Base-by-base conservation (phyloP, 2,113 vertebrate genomes). In the Leptobrachium leishanense region DNA sequence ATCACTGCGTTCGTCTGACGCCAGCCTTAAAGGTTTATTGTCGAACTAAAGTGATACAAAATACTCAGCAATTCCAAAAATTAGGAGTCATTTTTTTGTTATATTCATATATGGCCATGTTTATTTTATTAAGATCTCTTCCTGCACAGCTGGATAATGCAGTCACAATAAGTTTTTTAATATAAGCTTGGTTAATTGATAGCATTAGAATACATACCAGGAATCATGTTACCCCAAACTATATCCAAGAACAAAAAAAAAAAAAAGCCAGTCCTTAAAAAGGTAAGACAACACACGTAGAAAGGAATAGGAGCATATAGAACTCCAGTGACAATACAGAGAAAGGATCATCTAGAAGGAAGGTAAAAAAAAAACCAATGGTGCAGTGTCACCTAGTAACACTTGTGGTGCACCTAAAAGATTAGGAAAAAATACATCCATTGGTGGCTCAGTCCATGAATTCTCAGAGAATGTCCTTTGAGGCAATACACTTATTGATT, bases 401-500 rank as follows among this genome's bases (percentile, higher is more conserved):
- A 53, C 9, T 2, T 54, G 46, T 73, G 50, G 39, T 67, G 11
- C 71, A 59, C 53, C 20, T 15, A 41, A 57, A 59, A 11, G 42
- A 79, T 55, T 65, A 31, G 41, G 31, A 70, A 50, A 44, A 70
- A 50, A 71, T 59, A 15, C 12, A 62, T 53, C 46, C 4, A 68
- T 74, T 44, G 64, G 69, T 54, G 65, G 59, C 64, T 57, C 69
- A 69, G 43, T 73, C 40, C 63, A 55, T 71, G 43, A 71, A 2
- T 68, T 67, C 75, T 9, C 75, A 83, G 82, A 83, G 87, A 87
- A 84, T 84, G 86, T 31, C 3, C 71, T 84, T 78, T 68, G 2
- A 69, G 81, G 85, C 87, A 88, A 89, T 87, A 83, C 85, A 86
- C 85, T 82, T 88, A 86, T 75, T 85, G 84, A 76, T 76, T 46